phyloP scores from a whole-genome alignment of 2,113 vertebrate species.

The Gnathonemus longibarbis region DNA sequence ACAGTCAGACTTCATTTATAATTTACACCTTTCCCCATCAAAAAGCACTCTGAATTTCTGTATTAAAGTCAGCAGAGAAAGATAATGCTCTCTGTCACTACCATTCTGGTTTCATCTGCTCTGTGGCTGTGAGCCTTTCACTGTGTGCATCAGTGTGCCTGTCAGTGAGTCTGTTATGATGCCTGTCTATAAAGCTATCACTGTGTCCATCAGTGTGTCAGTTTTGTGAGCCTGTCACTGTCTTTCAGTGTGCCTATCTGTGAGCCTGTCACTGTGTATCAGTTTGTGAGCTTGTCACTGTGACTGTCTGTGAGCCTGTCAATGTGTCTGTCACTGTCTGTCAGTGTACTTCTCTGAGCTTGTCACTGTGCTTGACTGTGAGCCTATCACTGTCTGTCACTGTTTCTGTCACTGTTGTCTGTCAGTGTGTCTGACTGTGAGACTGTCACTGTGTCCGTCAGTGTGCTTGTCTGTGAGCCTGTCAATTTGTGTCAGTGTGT shows the following conservation, averaged over 20 bases:
- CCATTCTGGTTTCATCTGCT: neutral
- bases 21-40: conserved; percentile 63
- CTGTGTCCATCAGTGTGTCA: neutral
- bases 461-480: neutral
- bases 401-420: neutral
- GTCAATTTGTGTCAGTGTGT: neutral
- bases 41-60: conserved; percentile 60
- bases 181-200: neutral
- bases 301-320: neutral
- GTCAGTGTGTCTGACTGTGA: neutral
- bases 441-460: neutral
- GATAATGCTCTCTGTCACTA: conserved; percentile 43
- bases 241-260: neutral
- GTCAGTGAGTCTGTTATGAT: neutral
- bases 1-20: conserved; percentile 65
- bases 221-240: neutral
- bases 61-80: conserved; percentile 55
- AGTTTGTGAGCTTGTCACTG: neutral
- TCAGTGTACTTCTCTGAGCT: neutral
- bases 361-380: neutral
- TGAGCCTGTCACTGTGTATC: neutral
- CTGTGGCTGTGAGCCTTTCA: neutral
- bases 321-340: neutral
- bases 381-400: neutral
- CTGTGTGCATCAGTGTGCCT: conserved; percentile 5